phyloP scores from a whole-genome alignment of 2,113 vertebrate species.

The Oxyruncus cristatus region DNA sequence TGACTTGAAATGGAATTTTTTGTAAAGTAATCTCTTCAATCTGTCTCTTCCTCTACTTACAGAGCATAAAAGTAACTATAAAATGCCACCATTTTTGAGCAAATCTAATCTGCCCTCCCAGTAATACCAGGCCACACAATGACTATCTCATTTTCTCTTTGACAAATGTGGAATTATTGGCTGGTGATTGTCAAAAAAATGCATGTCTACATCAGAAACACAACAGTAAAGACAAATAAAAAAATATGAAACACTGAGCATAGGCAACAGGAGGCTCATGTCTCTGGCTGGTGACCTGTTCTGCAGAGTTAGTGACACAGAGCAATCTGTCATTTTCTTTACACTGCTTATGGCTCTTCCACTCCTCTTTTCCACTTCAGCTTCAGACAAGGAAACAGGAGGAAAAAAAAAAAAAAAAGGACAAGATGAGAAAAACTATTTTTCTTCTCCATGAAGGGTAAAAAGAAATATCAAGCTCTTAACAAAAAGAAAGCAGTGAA shows the following conservation, averaged over 20 bases:
- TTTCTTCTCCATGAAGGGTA: background rate
- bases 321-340: conserved; percentile 41
- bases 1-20: conserved; percentile 59
- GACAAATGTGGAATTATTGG: conserved; percentile 58
- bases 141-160: conserved; percentile 66
- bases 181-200: background rate
- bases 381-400: background rate
- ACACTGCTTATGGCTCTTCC: background rate
- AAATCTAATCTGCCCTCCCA: conserved; percentile 65
- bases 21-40: conserved; percentile 59
- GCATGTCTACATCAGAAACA: conserved; percentile 41
- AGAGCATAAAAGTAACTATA: conserved; percentile 53
- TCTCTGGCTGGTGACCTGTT: conserved; percentile 22
- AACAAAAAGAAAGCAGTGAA: background rate
- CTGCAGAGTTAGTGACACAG: conserved; percentile 24
- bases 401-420: background rate
- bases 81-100: conserved; percentile 56
- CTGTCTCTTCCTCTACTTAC: conserved; percentile 55
- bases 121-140: conserved; percentile 39
- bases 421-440: background rate
- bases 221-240: conserved; percentile 45
- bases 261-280: background rate
- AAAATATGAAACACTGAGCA: conserved; percentile 5
- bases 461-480: background rate
- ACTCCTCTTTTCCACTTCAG: background rate